Percentiles rank a stretch among this genome's conserved stretches.
Conservation (phyloP, 2,797 vertebrate species). For the Micropoecilia bifurca region DNA sequence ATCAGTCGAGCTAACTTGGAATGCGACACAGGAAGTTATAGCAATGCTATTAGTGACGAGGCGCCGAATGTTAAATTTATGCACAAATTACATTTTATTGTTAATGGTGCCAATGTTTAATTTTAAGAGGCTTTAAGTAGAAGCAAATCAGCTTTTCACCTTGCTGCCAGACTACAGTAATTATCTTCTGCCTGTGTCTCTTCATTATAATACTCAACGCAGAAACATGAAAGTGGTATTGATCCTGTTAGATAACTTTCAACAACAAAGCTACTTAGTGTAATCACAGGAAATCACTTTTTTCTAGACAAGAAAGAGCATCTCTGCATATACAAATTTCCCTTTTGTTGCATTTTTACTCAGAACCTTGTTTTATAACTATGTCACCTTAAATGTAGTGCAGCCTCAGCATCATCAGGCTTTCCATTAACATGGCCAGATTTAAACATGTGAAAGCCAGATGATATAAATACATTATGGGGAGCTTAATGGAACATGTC, state of each 20-base stretch:
- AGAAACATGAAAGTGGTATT: background rate
- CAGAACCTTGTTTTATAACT: slow-evolving; percentile 3
- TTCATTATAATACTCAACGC: slow-evolving; percentile 6
- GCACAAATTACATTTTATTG: background rate
- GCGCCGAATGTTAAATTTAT: background rate
- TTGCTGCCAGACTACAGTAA: slow-evolving; percentile 16
- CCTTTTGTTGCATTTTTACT: background rate
- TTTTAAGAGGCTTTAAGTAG: background rate
- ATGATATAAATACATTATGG: slow-evolving; percentile 59
- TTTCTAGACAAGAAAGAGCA: background rate
- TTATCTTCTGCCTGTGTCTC: slow-evolving; percentile 7
- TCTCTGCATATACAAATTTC: background rate
- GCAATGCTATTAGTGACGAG: background rate
- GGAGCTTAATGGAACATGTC: slow-evolving; percentile 61
- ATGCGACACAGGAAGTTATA: background rate
- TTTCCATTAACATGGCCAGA: slow-evolving; percentile 40
- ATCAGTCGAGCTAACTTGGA: background rate
- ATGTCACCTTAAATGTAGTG: slow-evolving; percentile 2
- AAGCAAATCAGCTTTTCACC: slow-evolving; percentile 19
- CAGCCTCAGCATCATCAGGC: slow-evolving; percentile 10
- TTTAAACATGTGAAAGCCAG: slow-evolving; percentile 41
- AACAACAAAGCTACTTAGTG: background rate
- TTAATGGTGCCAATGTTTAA: background rate
- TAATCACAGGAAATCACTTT: background rate
- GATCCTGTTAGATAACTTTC: slow-evolving; percentile 5